Evolutionary conservation across 2,113 vertebrate species (phyloP), one percentile per base, ranked within the genome.

Genomic region (Puffinus mauretanicus): DNA sequence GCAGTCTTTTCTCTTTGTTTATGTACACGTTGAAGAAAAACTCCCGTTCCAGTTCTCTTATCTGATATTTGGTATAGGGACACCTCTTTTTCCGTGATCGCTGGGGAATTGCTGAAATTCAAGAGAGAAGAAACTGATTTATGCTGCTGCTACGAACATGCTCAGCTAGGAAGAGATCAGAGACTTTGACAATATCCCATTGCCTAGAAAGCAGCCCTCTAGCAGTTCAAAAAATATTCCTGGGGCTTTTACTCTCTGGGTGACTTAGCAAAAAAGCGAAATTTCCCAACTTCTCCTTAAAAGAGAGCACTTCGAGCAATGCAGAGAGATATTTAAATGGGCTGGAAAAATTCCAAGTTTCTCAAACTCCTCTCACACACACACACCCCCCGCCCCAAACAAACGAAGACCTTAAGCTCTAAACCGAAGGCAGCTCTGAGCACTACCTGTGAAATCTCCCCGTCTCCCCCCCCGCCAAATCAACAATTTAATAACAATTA

Each of bases 21-120:
- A 99, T 99, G 97, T 99, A 99, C 92, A 99, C 99, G 95, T 99
- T 99, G 99, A 99, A 99, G 98, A 99, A 99, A 99, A 99, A 99
- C 98, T 99, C 99, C 97, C 99, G 98, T 98, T 99, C 99, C 98
- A 99, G 99, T 99, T 99, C 99, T 97, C 99, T 99, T 97, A 99
- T 99, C 98, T 99, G 99, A 97, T 99, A 99, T 98, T 99, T 99
- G 97, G 99, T 98, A 96, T 99, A 99, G 44, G 99, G 99, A 73
- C 99, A 99, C 75, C 99, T 98, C 98, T 99, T 99, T 98, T 99
- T 99, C 97, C 99, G 98, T 90, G 99, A 99, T 97, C 99, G 98
- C 97, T 98, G 98, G 82, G 99, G 98, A 98, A 98, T 98, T 98
- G 98, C 94, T 97, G 95, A 88, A 98, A 97, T 93, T 94, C 88